Conservation (phyloP, 2,888 invertebrate species). For the Meloe dianella region DNA sequence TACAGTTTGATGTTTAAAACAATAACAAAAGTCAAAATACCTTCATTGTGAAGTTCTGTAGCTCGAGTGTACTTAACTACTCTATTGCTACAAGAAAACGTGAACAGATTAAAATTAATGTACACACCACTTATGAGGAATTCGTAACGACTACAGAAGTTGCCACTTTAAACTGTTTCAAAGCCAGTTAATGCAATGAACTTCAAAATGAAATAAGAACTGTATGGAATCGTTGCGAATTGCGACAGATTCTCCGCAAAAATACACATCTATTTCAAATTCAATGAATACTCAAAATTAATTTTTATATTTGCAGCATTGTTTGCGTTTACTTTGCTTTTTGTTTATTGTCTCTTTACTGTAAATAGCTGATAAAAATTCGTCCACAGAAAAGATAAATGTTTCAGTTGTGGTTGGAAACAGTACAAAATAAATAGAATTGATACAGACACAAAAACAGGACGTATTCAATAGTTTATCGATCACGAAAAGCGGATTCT, state of each 20-base stretch:
- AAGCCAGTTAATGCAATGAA: no score
- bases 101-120: slow-evolving; percentile 16
- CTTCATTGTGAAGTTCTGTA: slow-evolving; percentile 9
- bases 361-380: neutral
- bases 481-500: neutral
- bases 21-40: slow-evolving; percentile 15
- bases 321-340: no score
- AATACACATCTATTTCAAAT: no score
- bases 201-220: no score
- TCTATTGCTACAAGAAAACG: neutral
- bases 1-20: neutral
- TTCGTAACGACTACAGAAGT: no score
- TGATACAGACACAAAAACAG: neutral
- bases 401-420: neutral
- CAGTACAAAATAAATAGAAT: slow-evolving; percentile 3
- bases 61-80: neutral
- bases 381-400: neutral
- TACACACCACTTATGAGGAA: neutral
- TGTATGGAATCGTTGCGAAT: no score
- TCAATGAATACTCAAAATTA: no score
- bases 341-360: neutral
- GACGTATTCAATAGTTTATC: neutral
- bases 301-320: no score
- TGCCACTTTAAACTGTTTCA: neutral
- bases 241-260: no score